A percentile compares a stretch with the other conserved stretches of the same genome.
Conservation (phyloP, 1,140 invertebrate genomes). For the Asbolus verrucosus region DNA sequence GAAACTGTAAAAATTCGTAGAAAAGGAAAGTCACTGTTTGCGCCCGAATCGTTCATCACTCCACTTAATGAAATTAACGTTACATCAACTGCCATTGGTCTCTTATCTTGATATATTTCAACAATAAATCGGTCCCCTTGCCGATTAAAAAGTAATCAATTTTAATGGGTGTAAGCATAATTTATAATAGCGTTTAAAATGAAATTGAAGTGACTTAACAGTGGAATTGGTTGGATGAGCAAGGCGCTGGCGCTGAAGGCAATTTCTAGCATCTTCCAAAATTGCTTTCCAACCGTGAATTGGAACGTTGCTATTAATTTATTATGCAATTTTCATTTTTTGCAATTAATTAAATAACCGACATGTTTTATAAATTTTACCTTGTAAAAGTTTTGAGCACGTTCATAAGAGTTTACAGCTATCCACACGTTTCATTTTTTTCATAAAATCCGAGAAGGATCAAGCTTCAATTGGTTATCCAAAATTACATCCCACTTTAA, state of each 20-base stretch:
- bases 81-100: background rate
- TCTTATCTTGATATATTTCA: background rate
- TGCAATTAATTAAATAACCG: background rate
- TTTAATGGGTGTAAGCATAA: conserved; percentile 1
- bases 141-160: conserved; percentile 5
- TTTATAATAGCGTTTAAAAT: conserved; percentile 6
- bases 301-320: conserved; percentile 13
- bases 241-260: conserved; percentile 5
- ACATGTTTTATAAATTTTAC: conserved; percentile 1
- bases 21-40: background rate
- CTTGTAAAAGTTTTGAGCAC: no score
- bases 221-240: conserved; percentile 12
- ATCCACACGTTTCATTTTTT: background rate
- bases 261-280: background rate
- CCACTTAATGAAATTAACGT: conserved; percentile 2
- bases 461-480: background rate
- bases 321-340: conserved; percentile 9
- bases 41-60: background rate
- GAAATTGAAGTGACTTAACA: conserved; percentile 3
- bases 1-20: background rate
- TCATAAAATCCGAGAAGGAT: background rate
- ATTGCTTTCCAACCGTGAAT: background rate
- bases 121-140: background rate
- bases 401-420: background rate
- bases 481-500: background rate